Evolutionary conservation across 1,140 invertebrate genomes (phyloP).

Genomic region (Caenorhabditis briggsae): DNA sequence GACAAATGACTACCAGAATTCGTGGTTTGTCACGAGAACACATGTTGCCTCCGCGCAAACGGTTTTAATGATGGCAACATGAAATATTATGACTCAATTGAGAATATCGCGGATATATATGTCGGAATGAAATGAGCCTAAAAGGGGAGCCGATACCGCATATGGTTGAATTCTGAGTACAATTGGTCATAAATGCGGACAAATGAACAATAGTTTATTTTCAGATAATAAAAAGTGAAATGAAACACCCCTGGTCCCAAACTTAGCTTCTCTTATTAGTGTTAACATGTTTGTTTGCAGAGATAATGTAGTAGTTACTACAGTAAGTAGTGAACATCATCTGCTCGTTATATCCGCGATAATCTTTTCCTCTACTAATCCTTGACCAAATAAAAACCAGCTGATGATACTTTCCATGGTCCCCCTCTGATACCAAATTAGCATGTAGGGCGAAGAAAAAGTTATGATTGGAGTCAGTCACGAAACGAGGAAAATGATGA

Average conservation of each 20-base stretch:
- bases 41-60: slow-evolving; percentile 50
- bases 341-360: slow-evolving; percentile 32
- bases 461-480: slow-evolving; percentile 55
- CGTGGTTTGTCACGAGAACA: slow-evolving; percentile 12
- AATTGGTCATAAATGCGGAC: not conserved
- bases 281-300: slow-evolving; percentile 9
- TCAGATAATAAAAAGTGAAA: too few relatives aligned
- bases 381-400: slow-evolving; percentile 30
- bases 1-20: slow-evolving; percentile 41
- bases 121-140: not conserved
- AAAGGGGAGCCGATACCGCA: not conserved
- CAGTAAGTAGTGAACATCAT: slow-evolving; percentile 18
- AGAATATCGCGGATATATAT: not conserved
- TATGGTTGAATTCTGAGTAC: not conserved
- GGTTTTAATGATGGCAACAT: not conserved
- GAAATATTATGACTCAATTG: slow-evolving; percentile 49
- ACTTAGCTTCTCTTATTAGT: not conserved
- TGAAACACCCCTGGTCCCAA: too few relatives aligned
- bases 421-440: slow-evolving; percentile 13
- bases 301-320: slow-evolving; percentile 21
- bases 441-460: not conserved
- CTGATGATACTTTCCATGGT: slow-evolving; percentile 24
- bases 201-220: not conserved
- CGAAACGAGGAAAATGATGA: slow-evolving; percentile 40
- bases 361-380: slow-evolving; percentile 37